phyloP scores from a whole-genome alignment of 2,888 invertebrate species.

The Diarsia dahlii region DNA sequence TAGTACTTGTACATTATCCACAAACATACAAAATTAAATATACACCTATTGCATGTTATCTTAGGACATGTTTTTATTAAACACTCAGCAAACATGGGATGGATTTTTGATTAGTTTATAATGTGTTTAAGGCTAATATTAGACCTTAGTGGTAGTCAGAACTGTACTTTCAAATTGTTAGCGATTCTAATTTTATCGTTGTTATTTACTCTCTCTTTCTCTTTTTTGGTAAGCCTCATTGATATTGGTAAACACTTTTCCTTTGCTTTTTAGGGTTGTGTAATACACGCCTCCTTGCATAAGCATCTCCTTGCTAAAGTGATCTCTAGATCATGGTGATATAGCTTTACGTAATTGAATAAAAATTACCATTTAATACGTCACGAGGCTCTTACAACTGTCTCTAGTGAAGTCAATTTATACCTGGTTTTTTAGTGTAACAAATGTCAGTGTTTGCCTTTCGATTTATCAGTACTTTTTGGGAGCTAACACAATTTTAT shows the following conservation, averaged over 20 bases:
- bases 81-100: constrained; percentile 42
- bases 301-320: too few relatives aligned
- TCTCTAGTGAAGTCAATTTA: background rate
- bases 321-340: too few relatives aligned
- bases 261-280: background rate
- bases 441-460: too few relatives aligned
- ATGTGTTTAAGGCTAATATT: constrained; percentile 24
- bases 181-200: constrained; percentile 13
- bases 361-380: too few relatives aligned
- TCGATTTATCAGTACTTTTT: too few relatives aligned
- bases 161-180: constrained; percentile 31
- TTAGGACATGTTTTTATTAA: constrained; percentile 54
- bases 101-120: constrained; percentile 12
- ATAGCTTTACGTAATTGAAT: too few relatives aligned
- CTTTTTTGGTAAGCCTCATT: constrained; percentile 23
- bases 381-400: background rate
- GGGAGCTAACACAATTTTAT: background rate
- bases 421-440: background rate
- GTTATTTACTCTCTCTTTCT: constrained; percentile 20
- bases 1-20: constrained; percentile 68
- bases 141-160: constrained; percentile 4
- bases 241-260: background rate
- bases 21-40: constrained; percentile 71
- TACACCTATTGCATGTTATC: constrained; percentile 59
- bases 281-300: background rate